These are phyloP conservation scores for Cercopithecus petaurista DNA, from an alignment of 2,797 vertebrate species.

Conservation along the genomic window DNA sequence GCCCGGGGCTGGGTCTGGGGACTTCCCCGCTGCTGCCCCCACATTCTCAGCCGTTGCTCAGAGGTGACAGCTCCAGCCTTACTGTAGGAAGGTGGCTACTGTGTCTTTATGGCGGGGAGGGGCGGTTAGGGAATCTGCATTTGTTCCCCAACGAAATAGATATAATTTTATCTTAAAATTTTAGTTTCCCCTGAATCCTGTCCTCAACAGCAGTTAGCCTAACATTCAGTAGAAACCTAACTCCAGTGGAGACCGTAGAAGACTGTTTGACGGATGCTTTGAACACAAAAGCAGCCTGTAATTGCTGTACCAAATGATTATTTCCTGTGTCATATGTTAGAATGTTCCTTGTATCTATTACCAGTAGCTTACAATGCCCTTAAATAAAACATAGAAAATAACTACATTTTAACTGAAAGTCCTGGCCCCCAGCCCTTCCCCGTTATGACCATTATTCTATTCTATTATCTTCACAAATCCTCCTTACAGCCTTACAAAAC, in stretches of 20 bases:
- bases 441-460: not conserved
- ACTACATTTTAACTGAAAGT: not conserved
- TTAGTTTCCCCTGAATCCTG: not conserved
- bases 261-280: not conserved
- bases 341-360: not conserved
- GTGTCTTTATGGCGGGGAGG: not conserved
- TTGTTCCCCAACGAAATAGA: not conserved
- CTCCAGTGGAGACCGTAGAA: not conserved
- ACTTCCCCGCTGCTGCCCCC: not conserved
- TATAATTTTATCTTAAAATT: not conserved
- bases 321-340: not conserved
- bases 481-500: not conserved
- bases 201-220: not conserved
- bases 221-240: not conserved
- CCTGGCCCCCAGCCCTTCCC: not conserved
- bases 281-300: not conserved
- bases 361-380: not conserved
- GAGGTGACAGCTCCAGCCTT: not conserved
- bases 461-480: not conserved
- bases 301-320: not conserved
- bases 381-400: constrained; percentile 8
- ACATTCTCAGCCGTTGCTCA: not conserved
- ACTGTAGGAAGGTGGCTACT: not conserved
- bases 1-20: not conserved
- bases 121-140: not conserved